phyloP scores from a whole-genome alignment of 1,140 invertebrate species.

The Lasioglossum albipes region DNA sequence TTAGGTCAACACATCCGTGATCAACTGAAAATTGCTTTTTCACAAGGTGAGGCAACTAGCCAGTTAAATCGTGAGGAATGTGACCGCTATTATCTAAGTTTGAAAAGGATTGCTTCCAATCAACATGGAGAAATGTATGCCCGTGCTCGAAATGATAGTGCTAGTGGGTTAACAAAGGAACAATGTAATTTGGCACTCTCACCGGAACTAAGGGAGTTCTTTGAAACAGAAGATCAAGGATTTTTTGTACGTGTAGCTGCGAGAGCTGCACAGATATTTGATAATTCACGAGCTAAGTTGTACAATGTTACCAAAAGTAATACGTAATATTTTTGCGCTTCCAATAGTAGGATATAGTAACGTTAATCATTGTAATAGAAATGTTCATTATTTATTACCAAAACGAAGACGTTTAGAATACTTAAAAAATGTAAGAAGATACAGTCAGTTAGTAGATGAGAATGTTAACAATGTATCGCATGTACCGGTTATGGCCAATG shows the following conservation, averaged over 20 bases:
- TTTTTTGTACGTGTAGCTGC: slow-evolving; percentile 3
- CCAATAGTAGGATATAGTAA: slow-evolving; percentile 1
- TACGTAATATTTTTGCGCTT: neutral
- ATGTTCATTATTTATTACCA: neutral
- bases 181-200: slow-evolving; percentile 87
- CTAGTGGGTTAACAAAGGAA: slow-evolving; percentile 85
- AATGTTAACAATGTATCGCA: slow-evolving; percentile 75
- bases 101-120: slow-evolving; percentile 87
- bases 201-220: slow-evolving; percentile 84
- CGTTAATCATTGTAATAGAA: slow-evolving; percentile 1
- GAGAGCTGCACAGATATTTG: neutral
- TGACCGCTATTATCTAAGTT: slow-evolving; percentile 83
- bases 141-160: slow-evolving; percentile 81
- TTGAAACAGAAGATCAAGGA: slow-evolving; percentile 81
- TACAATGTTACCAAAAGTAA: neutral
- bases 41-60: slow-evolving; percentile 80
- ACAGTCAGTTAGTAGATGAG: slow-evolving; percentile 4
- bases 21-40: slow-evolving; percentile 84
- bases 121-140: slow-evolving; percentile 85
- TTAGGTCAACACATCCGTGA: slow-evolving; percentile 87
- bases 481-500: slow-evolving; percentile 86
- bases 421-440: slow-evolving; percentile 5
- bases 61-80: slow-evolving; percentile 82
- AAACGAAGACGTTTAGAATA: neutral
- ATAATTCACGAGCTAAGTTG: neutral